Base-by-base conservation (phyloP, 2,888 invertebrate genomes). In the Dexiosoma caninum region DNA sequence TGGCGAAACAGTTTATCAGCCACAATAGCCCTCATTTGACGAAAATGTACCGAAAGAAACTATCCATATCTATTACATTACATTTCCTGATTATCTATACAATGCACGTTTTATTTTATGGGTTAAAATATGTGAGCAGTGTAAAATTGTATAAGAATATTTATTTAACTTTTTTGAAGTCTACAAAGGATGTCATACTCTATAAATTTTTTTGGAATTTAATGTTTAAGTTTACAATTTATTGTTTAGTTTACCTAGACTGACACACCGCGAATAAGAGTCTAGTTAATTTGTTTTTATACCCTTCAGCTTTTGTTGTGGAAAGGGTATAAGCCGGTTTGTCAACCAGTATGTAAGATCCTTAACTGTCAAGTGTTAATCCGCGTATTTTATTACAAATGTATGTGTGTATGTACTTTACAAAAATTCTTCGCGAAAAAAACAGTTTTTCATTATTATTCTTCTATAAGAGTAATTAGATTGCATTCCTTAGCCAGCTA, bases 141-240 rank as follows among this genome's bases (percentile, higher is more conserved):
- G n/a, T 6, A 53, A 16, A 46, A n/a, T 37, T 37, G 46, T 23
- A 27, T 0, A 27, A 37, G 44, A 42, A 27, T 37, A 19, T 44
- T 10, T 30, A n/a, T 67, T 51, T 16, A 12, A 9, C n/a, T 60
- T 55, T 55, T 70, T 64, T 57, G 30, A 32, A 70, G 77, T 77
- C 77, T 78, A 71, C 57, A 49, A 78, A 69, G 70, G 77, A 77
- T 77, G 70, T 77, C 46, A 70, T 49, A 64, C 77, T 64, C 64
- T 57, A 70, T 64, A 77, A 57, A 49, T 64, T 49, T 76, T 12
- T 62, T 81, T 77, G 32, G 14, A 57, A 64, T 81, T 77, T 72
- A 81, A 78, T 74, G 72, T 81, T 77, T 77, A 64, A 78, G 74
- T 78, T 77, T 77, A 27, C 66, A 78, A 81, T 81, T 81, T 81